These are phyloP conservation scores for Diacarnus erythraeanus DNA, from an alignment of 37 sponge, comb jelly and placozoan species.

Conservation along the genomic window DNA sequence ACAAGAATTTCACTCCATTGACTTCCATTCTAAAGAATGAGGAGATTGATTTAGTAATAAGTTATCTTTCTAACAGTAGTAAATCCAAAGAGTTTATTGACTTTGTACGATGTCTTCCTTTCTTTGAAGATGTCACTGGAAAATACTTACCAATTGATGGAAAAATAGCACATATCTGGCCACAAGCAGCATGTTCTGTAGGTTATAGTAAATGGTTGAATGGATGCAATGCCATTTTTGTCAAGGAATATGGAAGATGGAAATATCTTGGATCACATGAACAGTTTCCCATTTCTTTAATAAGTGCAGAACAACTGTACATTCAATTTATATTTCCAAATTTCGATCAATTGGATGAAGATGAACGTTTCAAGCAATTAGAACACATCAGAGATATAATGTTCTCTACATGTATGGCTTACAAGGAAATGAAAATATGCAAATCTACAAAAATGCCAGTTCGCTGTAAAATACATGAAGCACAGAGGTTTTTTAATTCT, in stretches of 20 bases:
- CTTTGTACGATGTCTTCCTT: conserved; percentile 29
- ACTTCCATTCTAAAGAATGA: background rate
- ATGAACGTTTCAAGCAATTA: conserved; percentile 36
- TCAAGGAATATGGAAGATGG: conserved; percentile 36
- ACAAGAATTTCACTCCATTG: background rate
- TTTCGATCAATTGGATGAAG: conserved; percentile 36
- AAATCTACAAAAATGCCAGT: background rate
- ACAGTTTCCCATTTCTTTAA: background rate
- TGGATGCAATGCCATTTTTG: conserved; percentile 19
- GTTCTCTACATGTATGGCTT: background rate
- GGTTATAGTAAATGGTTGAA: conserved; percentile 37
- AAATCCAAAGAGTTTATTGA: background rate
- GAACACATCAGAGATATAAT: conserved; percentile 45
- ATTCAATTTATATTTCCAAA: conserved; percentile 31
- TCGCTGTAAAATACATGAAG: background rate
- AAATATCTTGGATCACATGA: background rate
- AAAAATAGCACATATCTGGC: conserved; percentile 38
- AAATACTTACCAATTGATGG: conserved; percentile 6
- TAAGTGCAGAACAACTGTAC: conserved; percentile 29
- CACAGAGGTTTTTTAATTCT: conserved; percentile 2
- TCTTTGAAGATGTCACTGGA: conserved; percentile 43
- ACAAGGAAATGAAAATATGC: background rate
- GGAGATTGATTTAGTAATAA: conserved; percentile 6
- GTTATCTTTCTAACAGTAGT: conserved; percentile 22
- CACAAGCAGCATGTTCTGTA: background rate